Evolutionary conservation across 2,797 vertebrate species (phyloP).

Genomic region (Austrolebias charrua): DNA sequence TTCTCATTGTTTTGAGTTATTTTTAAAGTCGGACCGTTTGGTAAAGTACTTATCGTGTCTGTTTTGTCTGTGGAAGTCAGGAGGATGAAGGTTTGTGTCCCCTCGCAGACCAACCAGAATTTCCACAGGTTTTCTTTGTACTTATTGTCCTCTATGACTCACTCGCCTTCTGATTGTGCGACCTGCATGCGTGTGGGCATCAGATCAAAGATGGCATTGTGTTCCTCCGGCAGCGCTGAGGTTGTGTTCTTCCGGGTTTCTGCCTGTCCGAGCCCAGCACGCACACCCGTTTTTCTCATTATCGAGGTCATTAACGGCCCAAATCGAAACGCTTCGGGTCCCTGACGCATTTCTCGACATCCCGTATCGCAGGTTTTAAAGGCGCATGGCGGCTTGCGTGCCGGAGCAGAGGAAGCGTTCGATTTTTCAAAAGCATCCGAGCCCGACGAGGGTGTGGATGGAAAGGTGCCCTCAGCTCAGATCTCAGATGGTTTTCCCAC

Average conservation of each 20-base stretch:
- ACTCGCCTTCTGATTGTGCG: slow-evolving; percentile 21
- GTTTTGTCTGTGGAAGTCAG: slow-evolving; percentile 9
- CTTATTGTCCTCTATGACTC: slow-evolving; percentile 59
- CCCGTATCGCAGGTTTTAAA: slow-evolving; percentile 19
- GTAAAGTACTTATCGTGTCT: not conserved
- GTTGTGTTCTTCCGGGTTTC: slow-evolving; percentile 39
- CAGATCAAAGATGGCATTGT: slow-evolving; percentile 78
- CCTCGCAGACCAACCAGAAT: slow-evolving; percentile 15
- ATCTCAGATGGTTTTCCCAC: slow-evolving; percentile 47
- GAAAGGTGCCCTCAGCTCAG: slow-evolving; percentile 38
- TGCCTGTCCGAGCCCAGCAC: slow-evolving; percentile 32
- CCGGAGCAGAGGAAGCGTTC: slow-evolving; percentile 37
- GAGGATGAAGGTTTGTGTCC: not conserved
- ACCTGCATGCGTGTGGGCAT: slow-evolving; percentile 44
- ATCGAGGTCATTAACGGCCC: slow-evolving; percentile 28
- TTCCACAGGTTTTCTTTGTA: slow-evolving; percentile 43
- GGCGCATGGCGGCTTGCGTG: slow-evolving; percentile 20
- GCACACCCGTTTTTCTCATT: slow-evolving; percentile 71
- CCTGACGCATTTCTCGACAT: slow-evolving; percentile 51
- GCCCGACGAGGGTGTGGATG: slow-evolving; percentile 49
- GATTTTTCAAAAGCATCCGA: slow-evolving; percentile 5
- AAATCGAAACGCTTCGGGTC: slow-evolving; percentile 16
- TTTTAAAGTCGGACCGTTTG: not conserved
- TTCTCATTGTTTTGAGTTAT: too few species aligned
- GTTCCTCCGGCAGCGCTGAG: slow-evolving; percentile 42